Evolutionary conservation across 2,888 invertebrate species (phyloP).

Genomic region (Polylopha cassiicola): DNA sequence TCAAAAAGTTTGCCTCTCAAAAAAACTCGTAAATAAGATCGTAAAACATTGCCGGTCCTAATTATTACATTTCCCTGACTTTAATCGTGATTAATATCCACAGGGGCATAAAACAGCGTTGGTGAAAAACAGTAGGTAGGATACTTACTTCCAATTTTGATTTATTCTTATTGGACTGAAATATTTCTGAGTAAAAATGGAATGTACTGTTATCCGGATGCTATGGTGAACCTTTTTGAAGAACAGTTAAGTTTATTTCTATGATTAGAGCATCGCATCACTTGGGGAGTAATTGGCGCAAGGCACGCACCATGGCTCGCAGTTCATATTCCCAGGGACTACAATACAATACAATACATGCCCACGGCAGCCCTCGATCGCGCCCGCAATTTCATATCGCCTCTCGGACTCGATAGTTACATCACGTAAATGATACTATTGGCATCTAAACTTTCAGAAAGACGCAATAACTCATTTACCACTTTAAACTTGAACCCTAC

Average conservation of each 20-base stretch:
- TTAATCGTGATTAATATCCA: slow-evolving; percentile 60
- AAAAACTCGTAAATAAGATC: slow-evolving; percentile 59
- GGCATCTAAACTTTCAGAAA: slow-evolving; percentile 34
- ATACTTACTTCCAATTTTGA: slow-evolving; percentile 16
- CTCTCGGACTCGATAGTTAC: slow-evolving; percentile 58
- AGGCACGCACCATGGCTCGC: slow-evolving; percentile 30
- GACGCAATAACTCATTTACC: slow-evolving; percentile 30
- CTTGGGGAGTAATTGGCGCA: slow-evolving; percentile 36
- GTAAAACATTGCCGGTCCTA: slow-evolving; percentile 56
- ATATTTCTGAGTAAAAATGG: no score
- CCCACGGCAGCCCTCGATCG: slow-evolving; percentile 38
- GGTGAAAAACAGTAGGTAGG: slow-evolving; percentile 35
- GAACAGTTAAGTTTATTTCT: slow-evolving; percentile 37
- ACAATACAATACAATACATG: slow-evolving; percentile 42
- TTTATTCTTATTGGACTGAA: slow-evolving; percentile 12
- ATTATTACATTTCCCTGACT: slow-evolving; percentile 60
- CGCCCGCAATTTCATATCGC: slow-evolving; percentile 51
- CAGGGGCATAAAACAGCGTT: slow-evolving; percentile 33
- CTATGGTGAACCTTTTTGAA: slow-evolving; percentile 24
- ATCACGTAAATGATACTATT: slow-evolving; percentile 67
- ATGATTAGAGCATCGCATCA: slow-evolving; percentile 30
- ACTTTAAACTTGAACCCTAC: slow-evolving; percentile 35
- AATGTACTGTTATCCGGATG: slow-evolving; percentile 7
- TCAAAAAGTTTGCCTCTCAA: slow-evolving; percentile 44
- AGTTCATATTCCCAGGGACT: slow-evolving; percentile 46